Evolutionary conservation across 1,140 invertebrate genomes (phyloP).

Genomic region (Chlorops oryzae): DNA sequence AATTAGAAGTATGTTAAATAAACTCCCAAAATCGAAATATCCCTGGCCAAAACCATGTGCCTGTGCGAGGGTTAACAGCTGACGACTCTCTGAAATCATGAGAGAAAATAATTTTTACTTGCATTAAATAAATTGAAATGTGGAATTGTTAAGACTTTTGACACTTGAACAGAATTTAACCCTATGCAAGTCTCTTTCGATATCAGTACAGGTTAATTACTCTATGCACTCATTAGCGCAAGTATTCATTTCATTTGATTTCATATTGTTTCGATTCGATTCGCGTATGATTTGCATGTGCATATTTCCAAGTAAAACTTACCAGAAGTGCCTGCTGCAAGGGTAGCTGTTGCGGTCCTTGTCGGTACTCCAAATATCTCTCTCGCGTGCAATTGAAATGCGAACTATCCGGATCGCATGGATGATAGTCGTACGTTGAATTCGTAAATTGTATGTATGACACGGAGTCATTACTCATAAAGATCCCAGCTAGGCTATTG

Average conservation of each 20-base stretch:
- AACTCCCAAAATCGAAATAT: not conserved
- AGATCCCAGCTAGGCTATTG: too few relatives aligned
- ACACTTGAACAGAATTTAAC: not conserved
- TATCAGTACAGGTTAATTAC: not conserved
- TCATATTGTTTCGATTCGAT: not conserved
- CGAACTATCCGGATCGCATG: slow-evolving; percentile 15
- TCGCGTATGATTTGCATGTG: not conserved
- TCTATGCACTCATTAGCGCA: not conserved
- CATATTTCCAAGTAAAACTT: slow-evolving; percentile 9
- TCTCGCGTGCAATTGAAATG: slow-evolving; percentile 52
- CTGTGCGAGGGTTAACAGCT: not conserved
- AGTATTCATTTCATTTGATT: not conserved
- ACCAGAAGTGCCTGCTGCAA: slow-evolving; percentile 48
- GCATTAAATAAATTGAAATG: not conserved
- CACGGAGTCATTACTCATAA: too few relatives aligned
- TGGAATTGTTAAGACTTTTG: not conserved
- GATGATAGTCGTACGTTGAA: too few relatives aligned
- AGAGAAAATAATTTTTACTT: not conserved
- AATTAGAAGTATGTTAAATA: not conserved
- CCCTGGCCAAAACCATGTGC: not conserved
- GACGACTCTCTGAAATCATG: not conserved
- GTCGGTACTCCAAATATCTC: slow-evolving; percentile 50
- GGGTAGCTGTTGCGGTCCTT: slow-evolving; percentile 51
- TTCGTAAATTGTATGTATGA: too few relatives aligned
- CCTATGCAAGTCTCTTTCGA: not conserved